These are phyloP conservation scores for Phylloscopus whistleri DNA, from an alignment of 2,113 vertebrate species.

Conservation along the genomic window DNA sequence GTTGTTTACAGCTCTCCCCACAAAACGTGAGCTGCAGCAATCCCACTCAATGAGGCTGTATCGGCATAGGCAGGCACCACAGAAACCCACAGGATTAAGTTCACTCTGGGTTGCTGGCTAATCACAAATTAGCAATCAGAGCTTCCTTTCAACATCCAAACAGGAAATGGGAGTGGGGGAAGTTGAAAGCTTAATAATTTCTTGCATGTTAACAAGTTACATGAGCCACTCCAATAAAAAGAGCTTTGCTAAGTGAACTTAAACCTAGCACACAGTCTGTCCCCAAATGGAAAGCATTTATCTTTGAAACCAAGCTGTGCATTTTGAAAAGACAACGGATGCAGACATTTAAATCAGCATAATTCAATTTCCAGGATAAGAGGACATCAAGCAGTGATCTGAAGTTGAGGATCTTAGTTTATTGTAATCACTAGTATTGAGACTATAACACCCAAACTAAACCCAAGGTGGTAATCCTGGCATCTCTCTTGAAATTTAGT, in stretches of 20 bases:
- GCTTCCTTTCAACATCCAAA: slow-evolving; percentile 55
- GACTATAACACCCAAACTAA: not conserved
- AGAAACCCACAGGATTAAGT: not conserved
- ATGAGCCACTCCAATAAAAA: not conserved
- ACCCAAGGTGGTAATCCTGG: not conserved
- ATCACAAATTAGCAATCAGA: slow-evolving; percentile 2
- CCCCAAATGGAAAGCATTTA: not conserved
- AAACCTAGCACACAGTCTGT: not conserved
- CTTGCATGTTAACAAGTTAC: slow-evolving; percentile 19
- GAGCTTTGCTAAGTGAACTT: not conserved
- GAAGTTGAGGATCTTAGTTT: not conserved
- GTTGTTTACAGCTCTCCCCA: not conserved
- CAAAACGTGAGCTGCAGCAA: not conserved
- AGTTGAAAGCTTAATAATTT: slow-evolving; percentile 45
- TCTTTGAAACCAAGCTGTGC: not conserved
- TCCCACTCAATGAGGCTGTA: not conserved
- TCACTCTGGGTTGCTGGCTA: slow-evolving; percentile 26
- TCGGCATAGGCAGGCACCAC: not conserved
- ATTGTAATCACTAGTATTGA: not conserved
- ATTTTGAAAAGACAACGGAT: not conserved
- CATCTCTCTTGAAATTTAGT: not conserved
- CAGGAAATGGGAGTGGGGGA: slow-evolving; percentile 63
- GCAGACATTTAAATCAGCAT: not conserved
- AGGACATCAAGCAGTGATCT: not conserved
- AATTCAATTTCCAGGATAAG: not conserved